Base-by-base conservation (phyloP, 2,797 vertebrate genomes). In the Enteromius radiatus region DNA sequence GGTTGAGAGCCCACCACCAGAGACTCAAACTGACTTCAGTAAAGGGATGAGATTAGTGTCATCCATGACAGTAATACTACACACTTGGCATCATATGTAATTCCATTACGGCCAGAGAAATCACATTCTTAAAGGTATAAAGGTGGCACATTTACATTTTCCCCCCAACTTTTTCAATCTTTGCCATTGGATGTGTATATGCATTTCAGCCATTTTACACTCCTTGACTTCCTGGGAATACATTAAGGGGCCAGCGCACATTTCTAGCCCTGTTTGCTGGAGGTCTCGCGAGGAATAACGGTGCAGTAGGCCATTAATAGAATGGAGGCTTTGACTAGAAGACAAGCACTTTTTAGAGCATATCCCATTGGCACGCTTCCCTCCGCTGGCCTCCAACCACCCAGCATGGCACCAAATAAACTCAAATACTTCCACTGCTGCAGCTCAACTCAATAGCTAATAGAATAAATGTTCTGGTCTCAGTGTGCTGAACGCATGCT, bases 281-380 rank as follows among this genome's bases (percentile, higher is more conserved):
- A 54, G 63, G 75, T 76, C 76, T 77, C 28, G 17, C 15, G 59
- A 45, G 67, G 15, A 59, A 64, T 43, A 67, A 26, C 74, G 33
- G 52, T 71, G 68, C 84, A 82, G 68, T 41, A 47, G 75, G 38
- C 63, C 84, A 45, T 56, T 82, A 74, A 68, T 65, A 78, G 69
- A 85, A 85, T 82, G 64, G 80, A 19, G 38, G 59, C 80, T 82
- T 85, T 78, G 56, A 85, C 74, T 78, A 36, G 56, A 84, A 82
- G 79, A 81, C 84, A 64, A 77, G 67, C 12, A 68, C 43, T 81
- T 80, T 85, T 85, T 82, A 85, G 23, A 81, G 75, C 74, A 74
- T 76, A 78, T 78, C 80, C 54, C 71, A 65, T 15, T 81, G 84
- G 84, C 79, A 74, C 15, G 31, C 6, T 78, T 49, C 80, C 79